Evolutionary conservation across 2,888 invertebrate species (phyloP), one percentile per base, ranked within the genome.

Genomic region (Drosophila gaucha): DNA sequence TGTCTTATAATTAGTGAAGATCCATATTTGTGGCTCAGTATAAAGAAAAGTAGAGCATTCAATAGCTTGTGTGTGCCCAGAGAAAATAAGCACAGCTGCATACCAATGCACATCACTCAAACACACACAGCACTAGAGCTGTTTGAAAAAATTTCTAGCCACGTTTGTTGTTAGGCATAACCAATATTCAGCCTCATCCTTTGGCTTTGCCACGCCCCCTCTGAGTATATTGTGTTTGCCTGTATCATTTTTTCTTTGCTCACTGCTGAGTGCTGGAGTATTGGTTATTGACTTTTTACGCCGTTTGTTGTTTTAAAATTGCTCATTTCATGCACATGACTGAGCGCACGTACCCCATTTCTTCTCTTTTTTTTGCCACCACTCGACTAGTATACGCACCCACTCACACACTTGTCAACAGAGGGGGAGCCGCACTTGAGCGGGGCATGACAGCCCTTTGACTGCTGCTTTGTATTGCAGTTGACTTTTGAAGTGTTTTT

Each of bases 241-340:
- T 20, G 28, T 57, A 51, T 66, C 39, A 38, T 36, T 60, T 64
- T 52, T 30, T 44, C 31, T 31, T 30, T 43, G n/a, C 38, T 36
- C 49, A 12, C 18, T 46, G 46, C 44, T 58, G 46, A 54, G 41
- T 62, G 41, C 49, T 18, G 2, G 55, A 35, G 60, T 46, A 59
- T 67, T 78, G 78, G 63, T 60, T 72, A 67, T 77, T 77, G 77
- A 77, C 77, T 80, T 73, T 79, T 68, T 76, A 66, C 64, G 64
- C 50, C 52, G 72, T 72, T 84, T 84, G 70, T 80, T 84, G 67
- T 80, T 78, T 75, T 64, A 67, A 82, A 78, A 75, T 86, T 82
- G 85, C 75, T 85, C 70, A 78, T 86, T 83, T 74, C 50, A 78
- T 79, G 74, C 85, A 84, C 80, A 73, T 78, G 86, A 76, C 46